Percentiles rank a stretch among this genome's conserved stretches.
These are phyloP conservation scores for Hypolimnas misippus DNA, from an alignment of 2,888 invertebrate species.

Conservation along the genomic window DNA sequence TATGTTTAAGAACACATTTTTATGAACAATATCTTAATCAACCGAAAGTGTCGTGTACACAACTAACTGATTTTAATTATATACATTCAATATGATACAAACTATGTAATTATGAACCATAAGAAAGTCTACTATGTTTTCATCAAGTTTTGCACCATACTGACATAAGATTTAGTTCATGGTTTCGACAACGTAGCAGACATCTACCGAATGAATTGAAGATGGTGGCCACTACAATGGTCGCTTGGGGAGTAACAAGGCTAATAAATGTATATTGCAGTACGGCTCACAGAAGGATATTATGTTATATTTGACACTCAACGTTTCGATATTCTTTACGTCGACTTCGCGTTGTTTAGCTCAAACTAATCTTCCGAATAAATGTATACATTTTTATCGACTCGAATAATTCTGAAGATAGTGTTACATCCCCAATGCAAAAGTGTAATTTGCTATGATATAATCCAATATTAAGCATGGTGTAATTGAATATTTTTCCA, in stretches of 20 bases:
- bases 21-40: conserved; percentile 6
- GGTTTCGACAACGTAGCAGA: conserved; percentile 28
- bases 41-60: neutral
- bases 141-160: conserved; percentile 4
- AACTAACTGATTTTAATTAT: no score
- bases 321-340: conserved; percentile 23
- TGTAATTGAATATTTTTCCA: conserved; percentile 85
- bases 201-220: conserved; percentile 36
- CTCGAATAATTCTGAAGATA: conserved; percentile 41
- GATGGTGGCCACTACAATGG: conserved; percentile 36
- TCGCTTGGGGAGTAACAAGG: conserved; percentile 40
- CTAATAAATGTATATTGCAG: conserved; percentile 42
- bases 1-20: conserved; percentile 24
- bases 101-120: no score
- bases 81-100: no score
- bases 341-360: no score
- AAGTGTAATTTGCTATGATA: conserved; percentile 82
- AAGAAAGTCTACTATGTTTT: no score
- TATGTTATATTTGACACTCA: conserved; percentile 35
- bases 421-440: conserved; percentile 67
- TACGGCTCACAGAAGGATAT: conserved; percentile 21
- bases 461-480: conserved; percentile 82
- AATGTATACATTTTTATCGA: conserved; percentile 35
- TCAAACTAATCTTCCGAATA: conserved; percentile 1
- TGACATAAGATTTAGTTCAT: conserved; percentile 31